phyloP scores from a whole-genome alignment of 2,113 vertebrate genomes.

The Stegostoma tigrinum region DNA sequence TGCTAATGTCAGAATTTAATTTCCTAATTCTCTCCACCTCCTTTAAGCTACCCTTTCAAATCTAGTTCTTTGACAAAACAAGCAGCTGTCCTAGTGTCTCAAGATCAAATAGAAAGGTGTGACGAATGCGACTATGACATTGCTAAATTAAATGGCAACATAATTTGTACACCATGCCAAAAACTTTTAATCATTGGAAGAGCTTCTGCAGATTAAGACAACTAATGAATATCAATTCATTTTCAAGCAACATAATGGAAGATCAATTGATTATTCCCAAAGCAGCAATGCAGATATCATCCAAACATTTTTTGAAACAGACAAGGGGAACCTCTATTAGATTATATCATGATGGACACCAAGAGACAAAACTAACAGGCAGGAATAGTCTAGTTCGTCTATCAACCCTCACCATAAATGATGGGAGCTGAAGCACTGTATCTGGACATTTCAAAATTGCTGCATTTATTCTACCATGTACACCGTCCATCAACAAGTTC shows the following conservation, averaged over 20 bases:
- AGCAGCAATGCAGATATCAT: not conserved
- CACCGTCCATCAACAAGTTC: not conserved
- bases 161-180: not conserved
- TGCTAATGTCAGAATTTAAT: not conserved
- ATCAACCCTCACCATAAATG: not conserved
- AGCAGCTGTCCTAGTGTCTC: not conserved
- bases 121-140: not conserved
- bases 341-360: not conserved
- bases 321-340: not conserved
- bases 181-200: not conserved
- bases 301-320: not conserved
- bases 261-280: not conserved
- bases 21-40: not conserved
- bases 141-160: not conserved
- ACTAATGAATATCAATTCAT: not conserved
- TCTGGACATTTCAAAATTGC: not conserved
- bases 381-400: not conserved
- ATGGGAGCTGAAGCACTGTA: not conserved
- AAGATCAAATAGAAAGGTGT: not conserved
- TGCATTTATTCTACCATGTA: not conserved
- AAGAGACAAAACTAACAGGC: not conserved
- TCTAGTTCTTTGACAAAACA: not conserved
- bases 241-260: not conserved
- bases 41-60: not conserved
- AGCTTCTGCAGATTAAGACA: not conserved